Base-by-base conservation (phyloP, 1,140 invertebrate species). In the Leptinotarsa lineolata region DNA sequence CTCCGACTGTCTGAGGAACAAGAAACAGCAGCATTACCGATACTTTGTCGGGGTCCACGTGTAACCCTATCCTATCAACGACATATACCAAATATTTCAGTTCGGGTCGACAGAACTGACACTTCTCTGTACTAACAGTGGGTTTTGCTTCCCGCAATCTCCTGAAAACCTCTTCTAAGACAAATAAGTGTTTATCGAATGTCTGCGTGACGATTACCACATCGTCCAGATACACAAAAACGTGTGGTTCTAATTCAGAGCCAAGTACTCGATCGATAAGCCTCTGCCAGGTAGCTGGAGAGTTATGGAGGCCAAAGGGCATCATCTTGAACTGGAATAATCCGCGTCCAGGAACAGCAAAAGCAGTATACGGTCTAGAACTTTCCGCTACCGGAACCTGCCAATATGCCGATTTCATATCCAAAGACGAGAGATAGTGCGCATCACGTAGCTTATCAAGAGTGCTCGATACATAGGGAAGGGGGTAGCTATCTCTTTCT, bases 161-260 rank as follows among this genome's bases (percentile, higher is more conserved):
- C n/a, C n/a, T n/a, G n/a, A n/a, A n/a, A n/a, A n/a, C n/a, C n/a
- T n/a, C n/a, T n/a, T n/a, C n/a, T n/a, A n/a, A n/a, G n/a, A n/a
- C n/a, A n/a, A n/a, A n/a, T n/a, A n/a, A n/a, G n/a, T n/a, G n/a
- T n/a, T n/a, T n/a, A n/a, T n/a, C n/a, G n/a, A n/a, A n/a, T n/a
- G n/a, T n/a, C n/a, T n/a, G n/a, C n/a, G n/a, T n/a, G n/a, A n/a
- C n/a, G n/a, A n/a, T 68, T 21, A 84, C 77, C 21, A 84, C 79
- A 39, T 85, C 80, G 74, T 85, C 83, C 24, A 85, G 58, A 70
- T 83, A 84, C 1, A 44, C 69, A 54, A 80, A 78, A 0, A 74
- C 72, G 30, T 68, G 46, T 8, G 74, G 80, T 58, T 81, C 72
- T 16, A 80, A 46, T 63, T 77, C 72, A 30, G 76, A 45, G 13